Base-by-base conservation (phyloP, 2,888 invertebrate genomes). In the Xestia rhomboidea region DNA sequence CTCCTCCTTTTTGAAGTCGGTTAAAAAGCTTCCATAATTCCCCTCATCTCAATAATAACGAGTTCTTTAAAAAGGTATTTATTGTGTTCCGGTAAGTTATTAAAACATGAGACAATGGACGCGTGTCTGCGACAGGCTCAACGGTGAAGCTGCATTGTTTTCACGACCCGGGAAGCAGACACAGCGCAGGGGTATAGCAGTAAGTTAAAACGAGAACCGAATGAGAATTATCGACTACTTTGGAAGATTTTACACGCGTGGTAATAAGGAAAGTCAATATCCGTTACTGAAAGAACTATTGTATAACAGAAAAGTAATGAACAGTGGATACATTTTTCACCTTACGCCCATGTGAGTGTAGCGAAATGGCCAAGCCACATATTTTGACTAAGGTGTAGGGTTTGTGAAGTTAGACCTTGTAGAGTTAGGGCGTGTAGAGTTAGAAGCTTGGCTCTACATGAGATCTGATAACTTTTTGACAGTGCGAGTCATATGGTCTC, bases 61-160 rank as follows among this genome's bases (percentile, higher is more conserved):
- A 68, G 30, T 81, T 60, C 18, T 83, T 73, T 71, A 68, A 84
- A 84, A 83, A 72, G 41, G 68, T 76, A 84, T 86, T 86, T 86
- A 83, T 84, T 77, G 71, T 84, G 44, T 83, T 72, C 85, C 77
- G 27, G 83, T 82, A 81, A 84, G 84, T 90, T 90, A 90, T 90
- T 90, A 90, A 90, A 90, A 90, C 70, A 73, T 60, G 73, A 87
- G 77, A 88, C 87, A 90, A 88, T 85, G 69, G 69, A 24, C 30
- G 73, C 70, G 69, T 84, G 87, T 84, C 86, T 68, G 60, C 76
- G 76, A 82, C 90, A 89, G 87, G 81, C 78, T 18, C 79, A 78
- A 75, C 73, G 82, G 86, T 84, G 81, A 80, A 77, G 81, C 67
- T 11, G 79, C 71, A 88, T 90, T 88, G 84, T 90, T 82, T 76